Conservation (phyloP, 37 sponge, comb jelly and placozoan species). For the Theonella swinhoei region DNA sequence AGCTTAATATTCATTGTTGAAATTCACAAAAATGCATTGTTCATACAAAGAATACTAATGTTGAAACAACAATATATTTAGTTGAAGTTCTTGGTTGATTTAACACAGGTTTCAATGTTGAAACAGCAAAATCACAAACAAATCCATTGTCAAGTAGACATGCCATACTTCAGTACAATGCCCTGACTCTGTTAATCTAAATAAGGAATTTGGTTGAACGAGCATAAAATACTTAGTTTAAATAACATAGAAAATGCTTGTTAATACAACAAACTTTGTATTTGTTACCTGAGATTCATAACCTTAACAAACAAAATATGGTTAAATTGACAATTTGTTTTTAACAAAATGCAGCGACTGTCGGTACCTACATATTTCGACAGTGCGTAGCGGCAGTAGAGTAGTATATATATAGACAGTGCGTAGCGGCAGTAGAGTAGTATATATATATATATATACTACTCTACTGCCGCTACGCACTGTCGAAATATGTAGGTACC, state of each 20-base stretch:
- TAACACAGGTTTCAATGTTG: background rate
- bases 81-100: slow-evolving; percentile 15
- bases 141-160: background rate
- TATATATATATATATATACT: too few species aligned
- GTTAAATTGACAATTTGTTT: too few species aligned
- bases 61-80: slow-evolving; percentile 8
- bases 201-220: slow-evolving; percentile 15
- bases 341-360: too few species aligned
- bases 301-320: slow-evolving; percentile 40
- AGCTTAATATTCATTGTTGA: slow-evolving; percentile 30
- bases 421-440: too few species aligned
- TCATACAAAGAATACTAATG: slow-evolving; percentile 20
- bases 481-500: too few species aligned
- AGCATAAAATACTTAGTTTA: background rate
- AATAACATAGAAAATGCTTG: background rate
- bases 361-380: too few species aligned
- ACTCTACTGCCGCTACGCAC: too few species aligned
- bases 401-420: too few species aligned
- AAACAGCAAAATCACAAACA: slow-evolving; percentile 9
- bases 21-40: slow-evolving; percentile 17
- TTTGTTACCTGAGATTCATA: background rate
- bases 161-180: slow-evolving; percentile 3
- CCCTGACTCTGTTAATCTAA: background rate
- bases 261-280: background rate
- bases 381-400: too few species aligned